phyloP scores from a whole-genome alignment of 2,888 invertebrate genomes.

The Stenolophus ochropezus region DNA sequence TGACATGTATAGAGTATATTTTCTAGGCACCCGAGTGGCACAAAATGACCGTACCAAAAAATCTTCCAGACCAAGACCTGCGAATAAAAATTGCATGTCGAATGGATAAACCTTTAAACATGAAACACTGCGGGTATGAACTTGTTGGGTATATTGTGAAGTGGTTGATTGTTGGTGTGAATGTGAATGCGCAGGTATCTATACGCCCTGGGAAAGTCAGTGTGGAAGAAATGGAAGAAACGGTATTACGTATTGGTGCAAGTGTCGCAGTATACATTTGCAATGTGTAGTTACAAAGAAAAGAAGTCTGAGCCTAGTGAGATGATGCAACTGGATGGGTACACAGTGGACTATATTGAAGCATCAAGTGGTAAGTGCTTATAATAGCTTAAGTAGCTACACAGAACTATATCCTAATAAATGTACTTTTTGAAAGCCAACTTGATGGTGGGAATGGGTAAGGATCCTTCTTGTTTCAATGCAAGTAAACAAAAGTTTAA shows the following conservation, averaged over 20 bases:
- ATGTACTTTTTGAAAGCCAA: conserved; percentile 79
- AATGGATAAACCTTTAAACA: conserved; percentile 99
- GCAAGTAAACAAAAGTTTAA: conserved; percentile 64
- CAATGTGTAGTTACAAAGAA: conserved; percentile 99
- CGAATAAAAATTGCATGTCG: conserved; percentile 97
- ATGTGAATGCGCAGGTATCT: conserved; percentile 78
- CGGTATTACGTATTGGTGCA: conserved; percentile 98
- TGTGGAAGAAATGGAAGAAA: conserved; percentile 99
- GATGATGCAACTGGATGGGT: conserved; percentile 99
- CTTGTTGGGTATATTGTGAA: neutral
- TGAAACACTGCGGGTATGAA: conserved; percentile 96
- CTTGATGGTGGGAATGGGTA: conserved; percentile 94
- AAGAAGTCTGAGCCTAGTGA: conserved; percentile 99
- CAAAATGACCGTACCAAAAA: conserved; percentile 96
- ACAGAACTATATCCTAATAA: conserved; percentile 28
- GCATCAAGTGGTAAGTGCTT: conserved; percentile 87
- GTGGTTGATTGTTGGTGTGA: neutral
- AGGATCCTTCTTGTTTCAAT: conserved; percentile 70
- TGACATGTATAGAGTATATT: conserved; percentile 2
- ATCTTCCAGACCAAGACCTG: conserved; percentile 95
- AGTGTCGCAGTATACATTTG: conserved; percentile 99
- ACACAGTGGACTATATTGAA: conserved; percentile 99
- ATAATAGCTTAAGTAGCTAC: neutral
- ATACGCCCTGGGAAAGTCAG: conserved; percentile 95
- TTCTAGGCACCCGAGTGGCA: conserved; percentile 96